A percentile compares a stretch with the other conserved stretches of the same genome.
Conservation (phyloP, 2,113 vertebrate species). For the Passer montanus region DNA sequence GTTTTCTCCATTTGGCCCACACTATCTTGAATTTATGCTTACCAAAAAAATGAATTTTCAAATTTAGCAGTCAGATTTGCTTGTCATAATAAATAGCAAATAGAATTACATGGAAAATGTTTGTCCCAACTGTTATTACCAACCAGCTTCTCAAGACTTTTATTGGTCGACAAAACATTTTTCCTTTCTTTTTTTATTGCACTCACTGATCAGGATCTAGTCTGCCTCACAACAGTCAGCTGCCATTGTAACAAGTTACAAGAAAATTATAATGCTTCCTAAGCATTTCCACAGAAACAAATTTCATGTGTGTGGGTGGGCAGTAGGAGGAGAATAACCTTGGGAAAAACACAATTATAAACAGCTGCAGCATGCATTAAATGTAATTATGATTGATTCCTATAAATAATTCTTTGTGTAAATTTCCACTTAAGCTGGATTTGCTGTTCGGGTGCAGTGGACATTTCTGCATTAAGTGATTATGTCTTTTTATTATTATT, state of each 20-base stretch:
- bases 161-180: not conserved
- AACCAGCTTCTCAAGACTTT: not conserved
- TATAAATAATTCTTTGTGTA: slow-evolving; percentile 94
- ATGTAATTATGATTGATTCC: slow-evolving; percentile 92
- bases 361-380: slow-evolving; percentile 87
- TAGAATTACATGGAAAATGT: not conserved
- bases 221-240: slow-evolving; percentile 40
- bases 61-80: not conserved
- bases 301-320: slow-evolving; percentile 63
- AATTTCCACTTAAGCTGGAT: slow-evolving; percentile 83
- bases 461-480: slow-evolving; percentile 82
- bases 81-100: not conserved
- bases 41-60: not conserved
- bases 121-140: not conserved
- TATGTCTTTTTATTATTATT: slow-evolving; percentile 80
- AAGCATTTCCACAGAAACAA: slow-evolving; percentile 71
- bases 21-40: not conserved
- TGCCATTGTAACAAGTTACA: slow-evolving; percentile 56
- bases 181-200: not conserved
- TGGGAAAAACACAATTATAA: slow-evolving; percentile 84
- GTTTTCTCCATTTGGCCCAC: not conserved
- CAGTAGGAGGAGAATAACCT: slow-evolving; percentile 67
- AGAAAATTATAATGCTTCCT: slow-evolving; percentile 70
- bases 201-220: not conserved
- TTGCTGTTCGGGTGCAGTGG: slow-evolving; percentile 80